These are phyloP conservation scores for Eretmochelys imbricata DNA, from an alignment of 2,113 vertebrate species.

Conservation along the genomic window DNA sequence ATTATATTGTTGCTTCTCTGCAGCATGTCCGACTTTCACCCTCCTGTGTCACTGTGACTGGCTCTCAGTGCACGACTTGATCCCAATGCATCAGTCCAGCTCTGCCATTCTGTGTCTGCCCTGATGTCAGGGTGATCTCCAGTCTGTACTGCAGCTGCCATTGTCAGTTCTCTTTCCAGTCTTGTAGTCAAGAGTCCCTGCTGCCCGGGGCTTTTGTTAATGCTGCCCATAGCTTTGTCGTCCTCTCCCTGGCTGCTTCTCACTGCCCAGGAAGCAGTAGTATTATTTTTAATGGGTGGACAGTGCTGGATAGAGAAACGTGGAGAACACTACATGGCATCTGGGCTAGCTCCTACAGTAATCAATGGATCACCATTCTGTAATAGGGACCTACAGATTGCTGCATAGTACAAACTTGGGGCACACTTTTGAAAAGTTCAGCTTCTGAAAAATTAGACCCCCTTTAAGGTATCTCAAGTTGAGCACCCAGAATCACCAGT, in stretches of 20 bases:
- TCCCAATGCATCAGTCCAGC: background rate
- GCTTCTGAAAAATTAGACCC: background rate
- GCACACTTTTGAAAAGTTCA: background rate
- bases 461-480: background rate
- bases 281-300: background rate
- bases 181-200: background rate
- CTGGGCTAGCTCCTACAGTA: background rate
- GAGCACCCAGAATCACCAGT: background rate
- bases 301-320: background rate
- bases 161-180: background rate
- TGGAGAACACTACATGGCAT: background rate
- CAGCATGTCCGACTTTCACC: background rate
- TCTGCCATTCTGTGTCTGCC: background rate
- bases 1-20: background rate
- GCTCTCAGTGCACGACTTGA: background rate
- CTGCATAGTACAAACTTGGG: background rate
- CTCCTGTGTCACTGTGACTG: fast-evolving
- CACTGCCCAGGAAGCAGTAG: background rate
- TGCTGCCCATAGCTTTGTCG: background rate
- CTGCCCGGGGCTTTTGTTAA: background rate
- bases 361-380: background rate
- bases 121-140: background rate
- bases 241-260: background rate
- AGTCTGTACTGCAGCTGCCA: background rate
- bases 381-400: background rate